Evolutionary conservation across 2,888 invertebrate genomes (phyloP).

Genomic region (Latheticus oryzae): DNA sequence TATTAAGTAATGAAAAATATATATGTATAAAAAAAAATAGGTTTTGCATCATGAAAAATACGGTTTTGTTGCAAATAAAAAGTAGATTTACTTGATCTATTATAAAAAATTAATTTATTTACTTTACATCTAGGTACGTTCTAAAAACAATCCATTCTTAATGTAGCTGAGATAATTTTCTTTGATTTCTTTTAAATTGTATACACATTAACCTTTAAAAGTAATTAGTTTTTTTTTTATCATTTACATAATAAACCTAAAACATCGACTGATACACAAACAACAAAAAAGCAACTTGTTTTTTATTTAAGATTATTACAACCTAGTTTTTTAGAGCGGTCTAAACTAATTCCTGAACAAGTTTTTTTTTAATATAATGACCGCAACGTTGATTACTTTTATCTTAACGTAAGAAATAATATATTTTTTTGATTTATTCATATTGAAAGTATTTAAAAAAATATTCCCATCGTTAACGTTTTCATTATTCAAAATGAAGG

Average conservation of each 20-base stretch:
- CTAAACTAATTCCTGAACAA: constrained; percentile 7
- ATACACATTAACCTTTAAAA: constrained; percentile 38
- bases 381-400: constrained; percentile 23
- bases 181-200: constrained; percentile 29
- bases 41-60: constrained; percentile 1
- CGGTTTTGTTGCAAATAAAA: constrained; percentile 7
- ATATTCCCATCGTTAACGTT: constrained; percentile 38
- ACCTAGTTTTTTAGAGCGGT: constrained; percentile 13
- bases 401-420: constrained; percentile 13
- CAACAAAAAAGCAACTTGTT: constrained; percentile 33
- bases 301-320: constrained; percentile 22
- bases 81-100: constrained; percentile 30
- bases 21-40: too few relatives aligned
- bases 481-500: constrained; percentile 35
- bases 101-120: too few relatives aligned
- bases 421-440: constrained; percentile 3
- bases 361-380: constrained; percentile 26
- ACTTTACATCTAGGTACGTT: too few relatives aligned
- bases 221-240: constrained; percentile 40
- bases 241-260: constrained; percentile 39
- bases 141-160: constrained; percentile 36
- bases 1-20: too few relatives aligned
- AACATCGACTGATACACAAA: constrained; percentile 32
- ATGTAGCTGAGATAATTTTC: constrained; percentile 35
- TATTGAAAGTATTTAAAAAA: constrained; percentile 31